Percentiles rank a stretch among this genome's conserved stretches.
Evolutionary conservation across 2,113 vertebrate genomes (phyloP).

Genomic region (Percina caprodes): DNA sequence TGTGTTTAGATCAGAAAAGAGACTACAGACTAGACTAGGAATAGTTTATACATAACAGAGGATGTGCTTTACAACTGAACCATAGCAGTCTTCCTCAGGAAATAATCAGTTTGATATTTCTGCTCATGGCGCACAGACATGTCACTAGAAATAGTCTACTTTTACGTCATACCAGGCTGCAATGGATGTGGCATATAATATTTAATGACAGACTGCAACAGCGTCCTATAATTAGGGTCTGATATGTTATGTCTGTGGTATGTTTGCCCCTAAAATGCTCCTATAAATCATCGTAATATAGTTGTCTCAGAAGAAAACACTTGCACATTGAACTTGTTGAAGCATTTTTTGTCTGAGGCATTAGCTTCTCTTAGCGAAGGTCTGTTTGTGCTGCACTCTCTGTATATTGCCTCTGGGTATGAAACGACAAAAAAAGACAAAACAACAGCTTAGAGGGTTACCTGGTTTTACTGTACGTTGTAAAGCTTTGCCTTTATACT

Average conservation of each 20-base stretch:
- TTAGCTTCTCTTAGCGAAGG: neutral
- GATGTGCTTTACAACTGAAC: conserved; percentile 19
- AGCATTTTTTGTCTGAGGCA: neutral
- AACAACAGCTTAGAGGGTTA: neutral
- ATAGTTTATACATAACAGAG: conserved; percentile 9
- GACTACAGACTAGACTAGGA: neutral
- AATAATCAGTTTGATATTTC: conserved; percentile 16
- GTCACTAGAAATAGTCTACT: conserved; percentile 19
- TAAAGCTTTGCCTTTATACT: conserved; percentile 1
- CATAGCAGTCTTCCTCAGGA: neutral
- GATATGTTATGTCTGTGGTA: neutral
- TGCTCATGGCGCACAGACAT: neutral
- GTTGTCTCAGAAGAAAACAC: neutral
- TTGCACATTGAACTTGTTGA: neutral
- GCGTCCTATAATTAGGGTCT: conserved; percentile 15
- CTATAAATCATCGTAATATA: neutral
- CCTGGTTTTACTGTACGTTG: neutral
- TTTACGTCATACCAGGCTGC: conserved; percentile 12
- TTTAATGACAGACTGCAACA: conserved; percentile 16
- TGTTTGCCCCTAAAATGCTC: conserved; percentile 1
- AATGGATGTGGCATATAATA: conserved; percentile 16
- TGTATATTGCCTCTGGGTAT: neutral
- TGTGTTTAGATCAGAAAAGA: conserved; percentile 24
- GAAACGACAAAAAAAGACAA: neutral
- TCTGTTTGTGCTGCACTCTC: neutral